Base-by-base conservation (phyloP, 37 sponge, comb jelly and placozoan species). In the Halichondria panicea region DNA sequence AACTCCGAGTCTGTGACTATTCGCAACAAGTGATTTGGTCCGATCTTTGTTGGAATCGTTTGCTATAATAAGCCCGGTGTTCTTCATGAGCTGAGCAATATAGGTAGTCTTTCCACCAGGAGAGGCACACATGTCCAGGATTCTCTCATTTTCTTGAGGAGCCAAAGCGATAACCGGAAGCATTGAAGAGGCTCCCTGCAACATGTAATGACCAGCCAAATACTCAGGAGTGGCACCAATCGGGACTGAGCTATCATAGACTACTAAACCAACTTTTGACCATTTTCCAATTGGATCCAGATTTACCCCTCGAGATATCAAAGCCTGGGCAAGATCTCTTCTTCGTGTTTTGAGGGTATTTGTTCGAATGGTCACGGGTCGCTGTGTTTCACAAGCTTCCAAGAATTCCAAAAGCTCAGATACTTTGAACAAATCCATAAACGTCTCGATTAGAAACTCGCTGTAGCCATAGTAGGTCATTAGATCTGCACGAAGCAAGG, bases 191-290 rank as follows among this genome's bases (percentile, higher is more conserved):
- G 94, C 99, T 1, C 99, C 96, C 67, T 98, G 99, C 0, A 98
- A 63, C 74, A 98, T 95, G 89, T 98, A 98, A 66, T 98, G 96
- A 0, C 99, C 99, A 8, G 92, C 94, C 1, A 98, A 89, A 65
- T 98, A 98, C 66, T 98, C 99, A 0, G 99, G 96, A 2, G 99
- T 98, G 69, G 99, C 99, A 58, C 99, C 99, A 38, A 97, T 89
- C 0, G 98, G 99, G 3, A 98, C 99, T 28, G 74, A 70, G 66
- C 96, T 92, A 74, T 95, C 92, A 56, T 95, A 98, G 61, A 98
- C 84, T 21, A 98, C 96, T 55, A 98, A 76, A 22, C 99, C 98
- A 6, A 97, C 98, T 73, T 97, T 92, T 18, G 95, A 94, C 99
- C 99, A 98, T 53, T 85, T 80, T 9, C 99, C 99, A 58, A 98